Base-by-base conservation (phyloP, 64 coral and sea anemone species). In the Montipora capricornis region DNA sequence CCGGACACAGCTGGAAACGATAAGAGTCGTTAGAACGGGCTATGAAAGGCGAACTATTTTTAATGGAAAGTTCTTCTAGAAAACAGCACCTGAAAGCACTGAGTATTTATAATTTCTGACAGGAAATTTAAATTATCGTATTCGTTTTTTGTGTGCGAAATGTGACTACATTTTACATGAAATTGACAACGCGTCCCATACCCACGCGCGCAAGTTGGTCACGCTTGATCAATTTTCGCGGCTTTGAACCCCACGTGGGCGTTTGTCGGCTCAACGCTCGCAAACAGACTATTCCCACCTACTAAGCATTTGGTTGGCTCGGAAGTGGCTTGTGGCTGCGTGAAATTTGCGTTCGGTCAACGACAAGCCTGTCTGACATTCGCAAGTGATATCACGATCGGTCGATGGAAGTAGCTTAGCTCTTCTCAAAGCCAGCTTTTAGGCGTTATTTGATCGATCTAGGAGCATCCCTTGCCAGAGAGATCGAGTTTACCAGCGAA, bases 211-310 rank as follows among this genome's bases (percentile, higher is more conserved):
- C 89, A 93, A 94, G 81, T 90, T 91, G 79, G 96, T 97, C 96
- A 97, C 96, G 96, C 93, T 91, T 94, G 92, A 94, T 92, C 91
- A 91, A 74, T 93, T 91, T 96, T 96, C 96, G 96, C 96, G 93
- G 96, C 96, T 73, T 93, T 76, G 55, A 22, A 77, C 74, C 95
- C 96, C 96, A 97, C 96, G 96, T 97, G 96, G 96, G 96, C 89
- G 96, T 92, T 94, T 92, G 96, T 93, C 81, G 89, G 96, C 84
- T 64, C 61, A 64, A 64, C 61, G 61, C 61, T 95, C 74, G 80
- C 91, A 93, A 89, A 97, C 91, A 90, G 93, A 81, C 93, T 92
- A 73, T 89, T 90, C 93, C 96, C 96, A 95, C 95, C 95, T 97
- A 94, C 93, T 68, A 84, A 89, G 96, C 93, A 90, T 90, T 90